Evolutionary conservation across 1,140 invertebrate genomes (phyloP).

Genomic region (Drosophila kurseongensis): DNA sequence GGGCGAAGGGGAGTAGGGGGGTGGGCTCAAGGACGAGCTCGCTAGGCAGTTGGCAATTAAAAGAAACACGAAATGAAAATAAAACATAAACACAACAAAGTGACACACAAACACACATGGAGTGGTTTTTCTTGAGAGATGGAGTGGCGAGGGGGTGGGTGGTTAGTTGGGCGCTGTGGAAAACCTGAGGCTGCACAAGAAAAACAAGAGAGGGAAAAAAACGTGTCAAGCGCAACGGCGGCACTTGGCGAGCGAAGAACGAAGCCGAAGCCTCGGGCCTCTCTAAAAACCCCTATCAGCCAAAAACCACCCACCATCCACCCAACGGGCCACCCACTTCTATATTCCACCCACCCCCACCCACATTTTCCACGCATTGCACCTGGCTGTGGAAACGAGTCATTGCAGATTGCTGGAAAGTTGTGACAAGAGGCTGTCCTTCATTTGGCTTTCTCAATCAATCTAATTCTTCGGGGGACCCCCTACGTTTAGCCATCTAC

Average conservation of each 20-base stretch:
- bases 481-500: neutral
- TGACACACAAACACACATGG: constrained; percentile 40
- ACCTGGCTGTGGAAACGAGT: neutral
- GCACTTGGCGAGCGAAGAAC: constrained; percentile 26
- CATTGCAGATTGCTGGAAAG: constrained; percentile 22
- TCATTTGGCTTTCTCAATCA: constrained; percentile 28
- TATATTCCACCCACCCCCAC: neutral
- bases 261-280: constrained; percentile 40
- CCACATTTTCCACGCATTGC: neutral
- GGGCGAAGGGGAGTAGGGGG: neutral
- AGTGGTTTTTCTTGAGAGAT: constrained; percentile 28
- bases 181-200: constrained; percentile 29
- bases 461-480: constrained; percentile 8
- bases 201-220: constrained; percentile 19
- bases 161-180: neutral
- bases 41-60: constrained; percentile 54
- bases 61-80: constrained; percentile 60
- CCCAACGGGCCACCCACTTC: neutral
- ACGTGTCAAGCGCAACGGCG: constrained; percentile 45
- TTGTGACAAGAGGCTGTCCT: constrained; percentile 32
- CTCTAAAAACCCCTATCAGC: constrained; percentile 12
- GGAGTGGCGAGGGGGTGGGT: neutral
- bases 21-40: constrained; percentile 37
- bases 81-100: constrained; percentile 52
- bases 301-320: constrained; percentile 7